These are phyloP conservation scores for Netelia melanura DNA, from an alignment of 2,888 invertebrate genomes.

Conservation along the genomic window DNA sequence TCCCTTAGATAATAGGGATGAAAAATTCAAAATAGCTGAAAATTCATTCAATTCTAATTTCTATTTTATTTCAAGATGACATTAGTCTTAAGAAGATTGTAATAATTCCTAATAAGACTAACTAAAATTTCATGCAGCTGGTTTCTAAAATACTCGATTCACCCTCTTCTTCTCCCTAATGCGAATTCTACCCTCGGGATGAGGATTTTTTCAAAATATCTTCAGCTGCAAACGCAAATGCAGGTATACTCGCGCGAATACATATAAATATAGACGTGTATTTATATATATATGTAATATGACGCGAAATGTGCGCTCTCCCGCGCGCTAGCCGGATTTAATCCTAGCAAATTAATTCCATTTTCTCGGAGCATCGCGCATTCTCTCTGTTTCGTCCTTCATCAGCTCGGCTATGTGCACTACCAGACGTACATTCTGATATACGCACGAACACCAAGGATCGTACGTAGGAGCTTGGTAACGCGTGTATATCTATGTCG, in stretches of 20 bases:
- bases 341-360: conserved; percentile 84
- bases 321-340: conserved; percentile 81
- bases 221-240: not conserved
- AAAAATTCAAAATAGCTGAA: not conserved
- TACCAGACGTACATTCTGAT: conserved; percentile 32
- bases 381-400: conserved; percentile 84
- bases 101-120: too few species aligned
- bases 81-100: too few species aligned
- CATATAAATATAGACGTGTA: not conserved
- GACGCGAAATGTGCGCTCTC: conserved; percentile 10
- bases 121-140: too few species aligned
- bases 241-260: not conserved
- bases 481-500: conserved; percentile 1
- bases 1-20: too few species aligned
- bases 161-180: not conserved
- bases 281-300: conserved; percentile 12
- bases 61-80: too few species aligned
- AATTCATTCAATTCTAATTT: not conserved
- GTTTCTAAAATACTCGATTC: too few species aligned
- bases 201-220: conserved; percentile 1
- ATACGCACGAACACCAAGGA: conserved; percentile 16
- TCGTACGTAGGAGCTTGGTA: not conserved
- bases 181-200: not conserved
- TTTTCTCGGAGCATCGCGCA: conserved; percentile 84
- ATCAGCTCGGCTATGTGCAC: conserved; percentile 81